Evolutionary conservation across 23 tunicate genomes (phyloP).

Genomic region (Trididemnum nubilum): DNA sequence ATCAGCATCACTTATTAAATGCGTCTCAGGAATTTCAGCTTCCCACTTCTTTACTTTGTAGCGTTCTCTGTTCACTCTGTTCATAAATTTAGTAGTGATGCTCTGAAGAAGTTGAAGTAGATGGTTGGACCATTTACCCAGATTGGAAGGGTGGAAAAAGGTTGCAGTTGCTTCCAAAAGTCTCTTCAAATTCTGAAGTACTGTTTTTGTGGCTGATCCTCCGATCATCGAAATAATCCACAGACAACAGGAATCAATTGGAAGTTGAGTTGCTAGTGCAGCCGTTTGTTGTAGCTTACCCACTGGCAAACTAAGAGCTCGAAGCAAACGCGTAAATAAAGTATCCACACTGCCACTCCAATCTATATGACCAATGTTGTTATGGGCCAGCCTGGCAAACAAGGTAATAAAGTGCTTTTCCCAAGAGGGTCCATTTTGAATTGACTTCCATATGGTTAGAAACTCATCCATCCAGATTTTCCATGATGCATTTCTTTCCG

Average conservation of each 20-base stretch:
- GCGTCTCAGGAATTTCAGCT: conserved; percentile 60
- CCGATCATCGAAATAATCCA: conserved; percentile 88
- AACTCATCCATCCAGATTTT: conserved; percentile 80
- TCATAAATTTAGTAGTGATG: conserved; percentile 48
- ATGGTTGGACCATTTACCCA: conserved; percentile 61
- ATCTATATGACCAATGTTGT: conserved; percentile 81
- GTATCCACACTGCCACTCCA: conserved; percentile 55
- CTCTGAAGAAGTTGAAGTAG: conserved; percentile 60
- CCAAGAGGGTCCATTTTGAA: conserved; percentile 82
- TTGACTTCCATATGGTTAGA: conserved; percentile 57
- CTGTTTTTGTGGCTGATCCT: conserved; percentile 36
- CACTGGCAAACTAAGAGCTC: conserved; percentile 77
- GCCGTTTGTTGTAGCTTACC: conserved; percentile 74
- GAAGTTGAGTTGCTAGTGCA: conserved; percentile 42
- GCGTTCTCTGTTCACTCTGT: conserved; percentile 66
- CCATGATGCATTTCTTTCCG: conserved; percentile 69
- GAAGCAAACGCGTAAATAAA: conserved; percentile 54
- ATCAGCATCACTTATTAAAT: conserved; percentile 58
- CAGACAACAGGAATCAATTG: conserved; percentile 49
- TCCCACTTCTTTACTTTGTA: conserved; percentile 58
- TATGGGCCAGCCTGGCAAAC: conserved; percentile 81
- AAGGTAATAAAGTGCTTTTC: conserved; percentile 61
- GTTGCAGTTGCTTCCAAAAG: conserved; percentile 74
- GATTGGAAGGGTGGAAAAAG: conserved; percentile 79
- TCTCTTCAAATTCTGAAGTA: conserved; percentile 48